A percentile compares a stretch with the other conserved stretches of the same genome.
Conservation (phyloP, 2,888 invertebrate species). For the Thymelicus acteon region DNA sequence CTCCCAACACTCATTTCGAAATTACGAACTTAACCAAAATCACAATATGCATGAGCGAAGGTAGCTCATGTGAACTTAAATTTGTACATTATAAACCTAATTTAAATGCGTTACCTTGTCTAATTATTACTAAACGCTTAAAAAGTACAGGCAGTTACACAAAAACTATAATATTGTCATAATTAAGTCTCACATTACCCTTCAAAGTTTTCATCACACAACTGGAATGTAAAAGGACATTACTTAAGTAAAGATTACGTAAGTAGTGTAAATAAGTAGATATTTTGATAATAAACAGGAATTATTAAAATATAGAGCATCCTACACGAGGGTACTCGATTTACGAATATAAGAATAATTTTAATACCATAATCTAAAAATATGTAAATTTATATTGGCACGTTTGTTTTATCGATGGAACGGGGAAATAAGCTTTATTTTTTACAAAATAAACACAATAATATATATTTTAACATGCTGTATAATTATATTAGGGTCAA, state of each 20-base stretch:
- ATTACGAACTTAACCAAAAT: constrained; percentile 50
- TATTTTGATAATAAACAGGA: constrained; percentile 13
- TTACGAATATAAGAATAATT: constrained; percentile 7
- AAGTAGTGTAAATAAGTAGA: constrained; percentile 25
- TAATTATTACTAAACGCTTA: constrained; percentile 46
- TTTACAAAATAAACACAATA: not conserved
- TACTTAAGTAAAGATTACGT: constrained; percentile 25
- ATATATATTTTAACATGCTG: not conserved
- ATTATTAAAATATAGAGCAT: constrained; percentile 26
- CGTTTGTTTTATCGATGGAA: not conserved
- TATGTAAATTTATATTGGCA: constrained; percentile 12
- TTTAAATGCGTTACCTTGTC: constrained; percentile 77
- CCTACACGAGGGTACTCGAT: constrained; percentile 8
- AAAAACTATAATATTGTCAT: constrained; percentile 52
- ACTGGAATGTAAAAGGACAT: constrained; percentile 48
- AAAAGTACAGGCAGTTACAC: constrained; percentile 50
- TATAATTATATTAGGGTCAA: not conserved
- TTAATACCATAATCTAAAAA: constrained; percentile 4
- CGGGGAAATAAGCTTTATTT: not conserved
- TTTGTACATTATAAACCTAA: constrained; percentile 77
- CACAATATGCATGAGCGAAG: constrained; percentile 71
- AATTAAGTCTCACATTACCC: constrained; percentile 40
- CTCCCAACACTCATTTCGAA: constrained; percentile 32
- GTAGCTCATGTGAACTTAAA: constrained; percentile 68
- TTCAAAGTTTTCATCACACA: constrained; percentile 46